Conservation (phyloP, 2,113 vertebrate species). For the Istiophorus platypterus region DNA sequence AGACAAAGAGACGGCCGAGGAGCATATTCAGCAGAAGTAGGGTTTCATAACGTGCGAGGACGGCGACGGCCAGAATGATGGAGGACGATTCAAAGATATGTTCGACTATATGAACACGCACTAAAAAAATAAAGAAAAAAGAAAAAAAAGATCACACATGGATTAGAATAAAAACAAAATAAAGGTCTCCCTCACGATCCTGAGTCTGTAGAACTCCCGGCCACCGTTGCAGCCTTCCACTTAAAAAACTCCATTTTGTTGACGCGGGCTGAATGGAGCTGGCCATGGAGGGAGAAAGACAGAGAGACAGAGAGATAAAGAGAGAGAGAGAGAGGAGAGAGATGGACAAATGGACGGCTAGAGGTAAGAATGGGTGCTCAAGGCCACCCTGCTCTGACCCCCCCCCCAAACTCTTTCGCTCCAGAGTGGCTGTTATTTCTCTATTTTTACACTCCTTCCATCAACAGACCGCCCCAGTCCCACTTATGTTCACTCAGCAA, state of each 20-base stretch:
- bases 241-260: constrained; percentile 78
- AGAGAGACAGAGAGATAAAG: constrained; percentile 36
- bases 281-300: constrained; percentile 11
- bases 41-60: not conserved
- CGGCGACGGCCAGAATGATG: not conserved
- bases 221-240: constrained; percentile 33
- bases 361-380: constrained; percentile 74
- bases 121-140: no score
- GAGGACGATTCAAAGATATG: not conserved
- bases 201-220: constrained; percentile 22
- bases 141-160: not conserved
- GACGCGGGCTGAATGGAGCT: constrained; percentile 57
- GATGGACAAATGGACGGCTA: constrained; percentile 61
- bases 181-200: not conserved
- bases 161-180: no score
- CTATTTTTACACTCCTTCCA: constrained; percentile 85
- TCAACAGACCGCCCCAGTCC: constrained; percentile 79
- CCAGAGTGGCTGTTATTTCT: constrained; percentile 81
- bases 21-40: not conserved
- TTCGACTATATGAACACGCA: not conserved
- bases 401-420: constrained; percentile 67
- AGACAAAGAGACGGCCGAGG: not conserved
- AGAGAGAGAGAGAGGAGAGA: constrained; percentile 42
- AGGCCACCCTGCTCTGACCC: constrained; percentile 70
- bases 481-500: constrained; percentile 85